Conservation (phyloP, 2,888 invertebrate species). For the Ephialtes manifestator region DNA sequence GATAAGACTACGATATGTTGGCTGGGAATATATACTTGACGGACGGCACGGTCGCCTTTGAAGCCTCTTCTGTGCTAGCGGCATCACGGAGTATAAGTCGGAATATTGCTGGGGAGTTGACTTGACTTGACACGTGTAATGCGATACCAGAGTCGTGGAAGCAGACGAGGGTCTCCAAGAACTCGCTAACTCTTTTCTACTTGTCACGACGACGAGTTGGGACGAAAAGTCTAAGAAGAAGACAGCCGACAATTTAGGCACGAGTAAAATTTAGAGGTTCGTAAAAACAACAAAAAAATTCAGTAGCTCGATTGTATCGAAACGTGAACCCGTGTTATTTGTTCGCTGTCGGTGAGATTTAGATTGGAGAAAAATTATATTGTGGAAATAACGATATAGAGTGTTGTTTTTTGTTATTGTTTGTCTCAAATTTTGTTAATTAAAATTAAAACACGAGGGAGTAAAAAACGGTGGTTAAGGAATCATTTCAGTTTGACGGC, state of each 20-base stretch:
- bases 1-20: neutral
- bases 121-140: constrained; percentile 63
- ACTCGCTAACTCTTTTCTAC: constrained; percentile 58
- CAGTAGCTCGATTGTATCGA: neutral
- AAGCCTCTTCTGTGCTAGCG: constrained; percentile 47
- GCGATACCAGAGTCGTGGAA: constrained; percentile 58
- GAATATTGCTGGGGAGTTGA: constrained; percentile 63
- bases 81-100: constrained; percentile 43
- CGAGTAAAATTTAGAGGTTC: constrained; percentile 6
- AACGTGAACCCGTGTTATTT: neutral
- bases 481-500: too few species aligned
- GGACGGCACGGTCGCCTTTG: constrained; percentile 51
- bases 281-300: neutral
- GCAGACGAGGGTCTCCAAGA: constrained; percentile 51
- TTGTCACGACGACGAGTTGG: constrained; percentile 18
- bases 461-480: neutral
- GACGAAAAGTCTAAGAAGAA: neutral
- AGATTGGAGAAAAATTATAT: neutral
- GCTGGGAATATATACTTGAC: neutral
- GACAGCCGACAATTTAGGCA: neutral
- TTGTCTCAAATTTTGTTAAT: too few species aligned
- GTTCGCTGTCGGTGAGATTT: neutral
- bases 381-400: neutral
- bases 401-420: too few species aligned
- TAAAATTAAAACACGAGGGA: too few species aligned